A percentile compares a stretch with the other conserved stretches of the same genome.
Conservation (phyloP, 2,888 invertebrate genomes). For the Thereva unica region DNA sequence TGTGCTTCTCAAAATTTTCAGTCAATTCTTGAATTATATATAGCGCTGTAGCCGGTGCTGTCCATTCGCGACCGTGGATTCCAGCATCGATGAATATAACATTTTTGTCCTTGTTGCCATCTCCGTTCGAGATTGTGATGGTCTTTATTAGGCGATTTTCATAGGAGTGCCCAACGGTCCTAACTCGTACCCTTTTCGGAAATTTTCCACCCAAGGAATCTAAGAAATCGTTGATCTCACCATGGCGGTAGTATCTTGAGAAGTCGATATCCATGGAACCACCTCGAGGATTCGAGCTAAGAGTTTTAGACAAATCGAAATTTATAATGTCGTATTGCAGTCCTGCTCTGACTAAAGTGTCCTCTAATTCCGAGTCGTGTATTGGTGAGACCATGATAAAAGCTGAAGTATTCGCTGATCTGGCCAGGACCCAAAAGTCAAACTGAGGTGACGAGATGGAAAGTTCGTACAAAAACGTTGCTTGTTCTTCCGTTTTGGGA, state of each 20-base stretch:
- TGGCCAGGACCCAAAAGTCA: slow-evolving; percentile 49
- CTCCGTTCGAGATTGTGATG: slow-evolving; percentile 63
- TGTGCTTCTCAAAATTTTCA: slow-evolving; percentile 57
- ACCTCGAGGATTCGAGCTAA: slow-evolving; percentile 39
- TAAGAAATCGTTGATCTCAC: slow-evolving; percentile 61
- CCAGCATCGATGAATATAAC: slow-evolving; percentile 62
- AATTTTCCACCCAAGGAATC: slow-evolving; percentile 58
- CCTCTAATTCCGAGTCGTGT: slow-evolving; percentile 45
- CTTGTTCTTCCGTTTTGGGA: slow-evolving; percentile 39
- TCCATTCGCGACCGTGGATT: slow-evolving; percentile 72
- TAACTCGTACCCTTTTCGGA: slow-evolving; percentile 61
- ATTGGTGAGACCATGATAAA: slow-evolving; percentile 49
- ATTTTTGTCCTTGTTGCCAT: slow-evolving; percentile 58
- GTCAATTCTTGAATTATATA: slow-evolving; percentile 65
- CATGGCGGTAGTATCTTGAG: slow-evolving; percentile 39
- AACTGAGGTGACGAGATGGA: slow-evolving; percentile 44
- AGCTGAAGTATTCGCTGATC: slow-evolving; percentile 44
- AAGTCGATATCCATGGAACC: neutral
- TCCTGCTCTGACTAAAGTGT: slow-evolving; percentile 41
- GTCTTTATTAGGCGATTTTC: slow-evolving; percentile 65
- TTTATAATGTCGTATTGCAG: slow-evolving; percentile 45
- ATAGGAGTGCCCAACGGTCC: slow-evolving; percentile 64
- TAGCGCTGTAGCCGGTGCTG: slow-evolving; percentile 64
- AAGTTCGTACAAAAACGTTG: slow-evolving; percentile 44
- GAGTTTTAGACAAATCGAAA: slow-evolving; percentile 46